These are phyloP conservation scores for Vicugna pacos DNA, from an alignment of 2,113 vertebrate species.

Conservation along the genomic window DNA sequence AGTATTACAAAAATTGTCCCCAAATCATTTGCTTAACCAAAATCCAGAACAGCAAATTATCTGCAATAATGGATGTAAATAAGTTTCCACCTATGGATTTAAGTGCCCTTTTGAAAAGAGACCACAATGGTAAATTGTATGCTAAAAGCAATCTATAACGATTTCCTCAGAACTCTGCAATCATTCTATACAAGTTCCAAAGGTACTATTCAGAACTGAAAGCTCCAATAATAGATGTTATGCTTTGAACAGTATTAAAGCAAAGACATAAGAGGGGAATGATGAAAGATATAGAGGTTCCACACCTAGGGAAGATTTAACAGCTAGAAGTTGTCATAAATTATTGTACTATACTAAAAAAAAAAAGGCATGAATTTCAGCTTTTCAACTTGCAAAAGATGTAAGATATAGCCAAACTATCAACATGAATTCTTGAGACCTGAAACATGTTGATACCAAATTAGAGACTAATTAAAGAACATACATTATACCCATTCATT, in stretches of 20 bases:
- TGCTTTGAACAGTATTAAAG: constrained; percentile 52
- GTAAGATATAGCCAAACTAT: background rate
- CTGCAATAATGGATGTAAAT: constrained; percentile 23
- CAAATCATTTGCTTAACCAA: constrained; percentile 47
- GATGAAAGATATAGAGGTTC: background rate
- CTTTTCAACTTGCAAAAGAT: constrained; percentile 37
- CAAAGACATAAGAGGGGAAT: constrained; percentile 27
- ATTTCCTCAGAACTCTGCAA: constrained; percentile 53
- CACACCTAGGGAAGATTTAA: constrained; percentile 45
- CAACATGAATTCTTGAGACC: background rate
- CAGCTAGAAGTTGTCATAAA: constrained; percentile 35
- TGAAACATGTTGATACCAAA: constrained; percentile 28
- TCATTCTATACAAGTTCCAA: constrained; percentile 54
- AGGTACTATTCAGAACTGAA: constrained; percentile 62
- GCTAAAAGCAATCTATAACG: constrained; percentile 54
- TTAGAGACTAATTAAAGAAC: constrained; percentile 12
- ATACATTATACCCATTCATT: background rate
- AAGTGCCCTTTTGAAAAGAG: constrained; percentile 43
- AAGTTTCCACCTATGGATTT: constrained; percentile 22
- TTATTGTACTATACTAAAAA: background rate
- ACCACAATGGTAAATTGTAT: constrained; percentile 52
- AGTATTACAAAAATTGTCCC: background rate
- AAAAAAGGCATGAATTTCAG: background rate
- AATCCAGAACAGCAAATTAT: constrained; percentile 57
- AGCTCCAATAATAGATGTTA: constrained; percentile 56